A percentile compares a stretch with the other conserved stretches of the same genome.
Conservation (phyloP, 2,113 vertebrate genomes). For the Tachysurus vachellii region DNA sequence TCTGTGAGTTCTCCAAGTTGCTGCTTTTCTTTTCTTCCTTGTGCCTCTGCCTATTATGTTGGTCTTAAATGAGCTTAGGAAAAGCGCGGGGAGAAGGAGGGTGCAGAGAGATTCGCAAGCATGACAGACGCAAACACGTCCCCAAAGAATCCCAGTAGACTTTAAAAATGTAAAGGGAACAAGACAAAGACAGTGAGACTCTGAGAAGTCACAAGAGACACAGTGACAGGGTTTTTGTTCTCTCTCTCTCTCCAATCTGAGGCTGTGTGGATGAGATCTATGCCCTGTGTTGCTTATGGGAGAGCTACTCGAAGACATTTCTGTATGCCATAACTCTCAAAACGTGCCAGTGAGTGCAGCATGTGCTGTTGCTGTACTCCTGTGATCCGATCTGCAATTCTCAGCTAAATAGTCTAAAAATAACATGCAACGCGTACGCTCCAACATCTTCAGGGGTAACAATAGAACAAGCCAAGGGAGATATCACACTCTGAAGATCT, state of each 20-base stretch:
- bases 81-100: slow-evolving; percentile 40
- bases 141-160: slow-evolving; percentile 53
- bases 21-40: slow-evolving; percentile 25
- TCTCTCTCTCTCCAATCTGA: slow-evolving; percentile 52
- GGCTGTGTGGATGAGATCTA: slow-evolving; percentile 59
- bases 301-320: slow-evolving; percentile 59
- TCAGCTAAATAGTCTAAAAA: slow-evolving; percentile 51
- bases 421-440: not conserved
- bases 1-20: slow-evolving; percentile 22
- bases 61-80: slow-evolving; percentile 40
- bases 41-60: slow-evolving; percentile 41
- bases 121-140: slow-evolving; percentile 68
- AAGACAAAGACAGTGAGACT: slow-evolving; percentile 45
- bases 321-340: slow-evolving; percentile 21
- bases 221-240: slow-evolving; percentile 52
- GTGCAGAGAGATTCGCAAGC: slow-evolving; percentile 58
- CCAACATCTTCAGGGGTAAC: not conserved
- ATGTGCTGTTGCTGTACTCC: slow-evolving; percentile 44
- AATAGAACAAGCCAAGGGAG: not conserved
- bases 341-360: slow-evolving; percentile 64
- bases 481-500: not conserved
- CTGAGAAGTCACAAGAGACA: slow-evolving; percentile 60
- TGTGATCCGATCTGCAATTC: slow-evolving; percentile 55
- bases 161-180: slow-evolving; percentile 69
- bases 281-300: slow-evolving; percentile 60